phyloP scores from a whole-genome alignment of 2,888 invertebrate genomes.

The Standfussiana lucernea region DNA sequence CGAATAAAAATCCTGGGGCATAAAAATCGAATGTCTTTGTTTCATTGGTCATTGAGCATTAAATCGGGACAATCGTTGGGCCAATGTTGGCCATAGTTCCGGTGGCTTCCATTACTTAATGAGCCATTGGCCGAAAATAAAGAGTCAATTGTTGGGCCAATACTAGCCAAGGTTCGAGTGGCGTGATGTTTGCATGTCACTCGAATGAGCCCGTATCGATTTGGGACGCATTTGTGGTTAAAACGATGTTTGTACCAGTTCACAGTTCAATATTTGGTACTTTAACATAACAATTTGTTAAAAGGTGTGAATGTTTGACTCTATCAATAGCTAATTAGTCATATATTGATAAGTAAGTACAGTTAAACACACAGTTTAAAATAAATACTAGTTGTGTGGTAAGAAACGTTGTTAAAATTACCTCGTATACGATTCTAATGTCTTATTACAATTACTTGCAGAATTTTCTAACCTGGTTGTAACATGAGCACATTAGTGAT shows the following conservation, averaged over 20 bases:
- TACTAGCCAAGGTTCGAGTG: slow-evolving; percentile 1
- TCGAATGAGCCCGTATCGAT: slow-evolving; percentile 52
- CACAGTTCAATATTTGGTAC: slow-evolving; percentile 30
- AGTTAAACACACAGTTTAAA: not conserved
- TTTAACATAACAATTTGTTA: slow-evolving; percentile 13
- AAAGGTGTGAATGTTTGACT: not conserved
- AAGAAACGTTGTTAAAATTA: not conserved
- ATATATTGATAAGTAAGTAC: not conserved
- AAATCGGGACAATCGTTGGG: slow-evolving; percentile 14
- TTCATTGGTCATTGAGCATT: slow-evolving; percentile 22
- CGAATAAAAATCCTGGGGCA: slow-evolving; percentile 2
- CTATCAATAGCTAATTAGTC: not conserved
- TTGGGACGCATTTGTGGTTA: slow-evolving; percentile 32
- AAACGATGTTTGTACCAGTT: slow-evolving; percentile 33
- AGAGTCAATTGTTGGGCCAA: not conserved
- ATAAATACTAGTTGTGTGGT: not conserved
- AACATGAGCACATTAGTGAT: not conserved
- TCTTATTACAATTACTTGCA: not conserved
- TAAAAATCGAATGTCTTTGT: slow-evolving; percentile 35
- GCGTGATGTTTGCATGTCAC: slow-evolving; percentile 56
- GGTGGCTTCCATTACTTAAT: not conserved
- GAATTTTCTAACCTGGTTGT: not conserved
- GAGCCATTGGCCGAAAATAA: not conserved
- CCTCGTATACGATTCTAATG: too few species aligned
- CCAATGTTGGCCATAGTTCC: slow-evolving; percentile 9